Percentiles rank a stretch among this genome's conserved stretches.
Evolutionary conservation across 2,888 invertebrate genomes (phyloP).

Genomic region (Sesamia inferens): DNA sequence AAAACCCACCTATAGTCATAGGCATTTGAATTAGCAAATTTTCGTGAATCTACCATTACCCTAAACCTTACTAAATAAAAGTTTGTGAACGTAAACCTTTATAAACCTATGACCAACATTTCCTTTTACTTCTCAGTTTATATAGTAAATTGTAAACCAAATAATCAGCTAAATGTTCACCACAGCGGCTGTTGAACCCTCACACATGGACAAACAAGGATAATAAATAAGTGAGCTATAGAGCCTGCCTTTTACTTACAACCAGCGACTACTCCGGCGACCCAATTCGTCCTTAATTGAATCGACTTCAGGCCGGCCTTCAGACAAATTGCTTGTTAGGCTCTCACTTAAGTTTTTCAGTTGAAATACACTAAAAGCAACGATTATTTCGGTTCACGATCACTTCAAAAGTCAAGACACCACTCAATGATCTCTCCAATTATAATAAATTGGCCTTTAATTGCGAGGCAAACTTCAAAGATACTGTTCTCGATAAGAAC

Average conservation of each 20-base stretch:
- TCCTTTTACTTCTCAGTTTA: neutral
- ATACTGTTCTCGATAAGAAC: neutral
- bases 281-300: slow-evolving; percentile 69
- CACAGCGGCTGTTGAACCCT: slow-evolving; percentile 28
- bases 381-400: slow-evolving; percentile 48
- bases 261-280: slow-evolving; percentile 62
- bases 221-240: slow-evolving; percentile 48
- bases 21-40: neutral
- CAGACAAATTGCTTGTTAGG: slow-evolving; percentile 61
- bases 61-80: neutral
- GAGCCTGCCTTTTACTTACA: slow-evolving; percentile 50
- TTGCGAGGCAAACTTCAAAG: slow-evolving; percentile 22
- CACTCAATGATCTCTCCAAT: slow-evolving; percentile 29
- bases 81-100: neutral
- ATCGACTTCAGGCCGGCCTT: slow-evolving; percentile 63
- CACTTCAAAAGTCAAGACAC: slow-evolving; percentile 32
- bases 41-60: neutral
- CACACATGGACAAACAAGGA: slow-evolving; percentile 37
- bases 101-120: neutral
- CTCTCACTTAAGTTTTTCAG: slow-evolving; percentile 58
- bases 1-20: neutral
- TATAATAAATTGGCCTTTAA: slow-evolving; percentile 33
- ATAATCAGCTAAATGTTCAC: slow-evolving; percentile 5
- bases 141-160: slow-evolving; percentile 16
- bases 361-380: slow-evolving; percentile 53